Evolutionary conservation across 2,888 invertebrate species (phyloP).

Genomic region (Drosophila putrida): DNA sequence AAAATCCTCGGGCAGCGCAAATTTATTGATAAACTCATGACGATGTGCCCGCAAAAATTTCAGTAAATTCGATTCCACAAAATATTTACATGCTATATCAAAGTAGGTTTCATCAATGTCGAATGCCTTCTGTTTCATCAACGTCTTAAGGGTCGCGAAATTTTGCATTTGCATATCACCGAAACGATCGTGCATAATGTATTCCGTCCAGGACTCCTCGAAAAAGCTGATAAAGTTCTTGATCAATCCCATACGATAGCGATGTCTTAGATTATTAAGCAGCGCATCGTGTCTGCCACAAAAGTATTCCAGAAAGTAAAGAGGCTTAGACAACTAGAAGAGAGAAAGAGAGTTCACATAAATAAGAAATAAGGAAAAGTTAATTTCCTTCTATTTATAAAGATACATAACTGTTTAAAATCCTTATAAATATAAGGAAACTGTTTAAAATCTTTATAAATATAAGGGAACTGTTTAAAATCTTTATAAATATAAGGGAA

Average conservation of each 20-base stretch:
- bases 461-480: no score
- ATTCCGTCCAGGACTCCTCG: slow-evolving; percentile 71
- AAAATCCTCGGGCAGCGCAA: slow-evolving; percentile 77
- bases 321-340: not conserved
- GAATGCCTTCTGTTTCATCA: slow-evolving; percentile 44
- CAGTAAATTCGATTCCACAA: slow-evolving; percentile 65
- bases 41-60: slow-evolving; percentile 70
- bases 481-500: no score
- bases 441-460: no score
- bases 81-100: slow-evolving; percentile 21
- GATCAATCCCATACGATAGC: slow-evolving; percentile 64
- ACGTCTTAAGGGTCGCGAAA: slow-evolving; percentile 18
- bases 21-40: slow-evolving; percentile 64
- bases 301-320: slow-evolving; percentile 75
- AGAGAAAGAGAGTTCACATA: not conserved
- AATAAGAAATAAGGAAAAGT: no score
- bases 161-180: slow-evolving; percentile 57
- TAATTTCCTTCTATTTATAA: no score
- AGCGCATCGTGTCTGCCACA: slow-evolving; percentile 76
- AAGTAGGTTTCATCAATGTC: slow-evolving; percentile 32
- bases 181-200: slow-evolving; percentile 79
- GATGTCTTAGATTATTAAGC: slow-evolving; percentile 71
- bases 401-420: no score
- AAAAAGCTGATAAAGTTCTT: slow-evolving; percentile 72
- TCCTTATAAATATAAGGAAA: no score